Conservation (phyloP, 2,888 invertebrate species). For the Rotaria magnacalcarata region DNA sequence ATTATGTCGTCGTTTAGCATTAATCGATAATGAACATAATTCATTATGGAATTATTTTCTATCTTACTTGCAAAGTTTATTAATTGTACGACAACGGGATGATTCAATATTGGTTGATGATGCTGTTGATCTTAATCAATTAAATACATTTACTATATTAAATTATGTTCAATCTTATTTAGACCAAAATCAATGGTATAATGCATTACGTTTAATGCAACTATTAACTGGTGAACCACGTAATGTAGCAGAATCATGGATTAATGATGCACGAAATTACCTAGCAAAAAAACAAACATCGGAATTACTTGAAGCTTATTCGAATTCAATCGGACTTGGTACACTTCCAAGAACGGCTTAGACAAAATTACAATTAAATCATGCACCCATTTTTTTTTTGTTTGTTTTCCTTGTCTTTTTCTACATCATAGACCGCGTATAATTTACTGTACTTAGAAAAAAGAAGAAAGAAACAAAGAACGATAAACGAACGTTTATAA, state of each 20-base stretch:
- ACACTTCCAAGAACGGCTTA: slow-evolving; percentile 31
- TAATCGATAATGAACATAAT: slow-evolving; percentile 40
- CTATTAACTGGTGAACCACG: slow-evolving; percentile 40
- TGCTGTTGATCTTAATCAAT: neutral
- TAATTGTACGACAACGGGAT: slow-evolving; percentile 40
- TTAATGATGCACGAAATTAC: slow-evolving; percentile 38
- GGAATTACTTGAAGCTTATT: slow-evolving; percentile 40
- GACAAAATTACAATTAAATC: neutral
- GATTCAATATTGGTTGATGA: slow-evolving; percentile 35
- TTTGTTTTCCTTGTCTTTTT: neutral
- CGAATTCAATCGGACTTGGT: slow-evolving; percentile 41
- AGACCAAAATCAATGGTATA: slow-evolving; percentile 41
- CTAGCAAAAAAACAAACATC: slow-evolving; percentile 45
- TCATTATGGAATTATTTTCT: slow-evolving; percentile 45
- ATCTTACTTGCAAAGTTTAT: slow-evolving; percentile 44
- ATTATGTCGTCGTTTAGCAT: slow-evolving; percentile 39
- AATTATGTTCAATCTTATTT: slow-evolving; percentile 44
- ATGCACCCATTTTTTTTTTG: neutral
- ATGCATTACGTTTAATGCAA: slow-evolving; percentile 44
- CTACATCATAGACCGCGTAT: slow-evolving; percentile 11
- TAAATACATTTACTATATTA: slow-evolving; percentile 41
- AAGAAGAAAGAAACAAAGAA: neutral
- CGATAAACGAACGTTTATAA: neutral
- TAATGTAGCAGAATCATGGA: slow-evolving; percentile 40
- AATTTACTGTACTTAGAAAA: neutral